Evolutionary conservation across 92 coral and sea anemone species (phyloP).

Genomic region (Porites rus): DNA sequence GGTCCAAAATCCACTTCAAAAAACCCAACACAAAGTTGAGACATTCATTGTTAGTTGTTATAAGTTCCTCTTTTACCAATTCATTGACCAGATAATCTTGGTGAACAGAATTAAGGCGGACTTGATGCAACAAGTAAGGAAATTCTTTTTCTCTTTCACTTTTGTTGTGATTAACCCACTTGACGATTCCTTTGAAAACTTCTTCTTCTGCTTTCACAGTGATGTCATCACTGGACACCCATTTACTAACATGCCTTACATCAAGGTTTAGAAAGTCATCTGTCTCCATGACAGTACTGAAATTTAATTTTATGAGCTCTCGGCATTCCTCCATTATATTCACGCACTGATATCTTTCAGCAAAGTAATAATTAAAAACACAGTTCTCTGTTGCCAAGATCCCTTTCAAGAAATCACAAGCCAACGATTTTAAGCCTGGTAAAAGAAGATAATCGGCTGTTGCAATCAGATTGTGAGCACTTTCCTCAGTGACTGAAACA

Average conservation of each 20-base stretch:
- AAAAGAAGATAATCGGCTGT: not conserved
- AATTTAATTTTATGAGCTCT: too few relatives aligned
- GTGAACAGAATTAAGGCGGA: too few relatives aligned
- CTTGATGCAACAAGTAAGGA: too few relatives aligned
- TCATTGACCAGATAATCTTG: too few relatives aligned
- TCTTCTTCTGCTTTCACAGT: too few relatives aligned
- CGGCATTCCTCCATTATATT: not conserved
- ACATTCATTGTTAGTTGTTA: not conserved
- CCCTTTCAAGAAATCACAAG: not conserved
- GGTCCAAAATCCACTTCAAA: slow-evolving; percentile 26
- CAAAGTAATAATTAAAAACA: not conserved
- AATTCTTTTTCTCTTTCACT: not conserved
- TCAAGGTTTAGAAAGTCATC: too few relatives aligned
- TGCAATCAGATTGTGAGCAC: slow-evolving; percentile 29
- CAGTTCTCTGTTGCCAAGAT: not conserved
- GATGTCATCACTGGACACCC: too few relatives aligned
- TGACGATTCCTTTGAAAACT: not conserved
- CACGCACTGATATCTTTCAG: not conserved
- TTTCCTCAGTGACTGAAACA: not conserved
- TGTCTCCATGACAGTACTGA: too few relatives aligned
- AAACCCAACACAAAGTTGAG: not conserved
- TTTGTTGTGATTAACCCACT: not conserved
- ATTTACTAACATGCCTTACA: too few relatives aligned
- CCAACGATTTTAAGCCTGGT: not conserved
- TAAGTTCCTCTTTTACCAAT: too few relatives aligned